Conservation (phyloP, 1,140 invertebrate genomes). For the Dendrolimus kikuchii region DNA sequence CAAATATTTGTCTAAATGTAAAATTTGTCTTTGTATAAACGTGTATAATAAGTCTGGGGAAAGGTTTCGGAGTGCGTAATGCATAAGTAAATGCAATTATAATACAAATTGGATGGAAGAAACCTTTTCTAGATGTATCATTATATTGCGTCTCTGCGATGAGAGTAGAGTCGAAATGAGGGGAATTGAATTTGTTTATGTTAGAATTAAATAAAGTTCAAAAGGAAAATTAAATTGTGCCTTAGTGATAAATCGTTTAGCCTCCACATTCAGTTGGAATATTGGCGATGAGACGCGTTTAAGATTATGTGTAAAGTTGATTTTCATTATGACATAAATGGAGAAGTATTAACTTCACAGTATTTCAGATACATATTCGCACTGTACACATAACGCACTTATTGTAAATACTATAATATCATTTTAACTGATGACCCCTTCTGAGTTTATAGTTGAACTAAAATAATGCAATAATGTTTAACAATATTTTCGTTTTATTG, state of each 20-base stretch:
- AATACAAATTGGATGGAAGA: no score
- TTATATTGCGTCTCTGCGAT: no score
- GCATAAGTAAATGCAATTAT: no score
- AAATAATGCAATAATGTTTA: conserved; percentile 62
- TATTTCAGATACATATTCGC: conserved; percentile 21
- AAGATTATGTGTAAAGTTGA: conserved; percentile 15
- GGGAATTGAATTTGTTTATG: conserved; percentile 61
- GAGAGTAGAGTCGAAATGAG: conserved; percentile 4
- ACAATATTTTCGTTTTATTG: conserved; percentile 62
- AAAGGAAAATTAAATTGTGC: conserved; percentile 69
- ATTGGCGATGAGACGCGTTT: conserved; percentile 18
- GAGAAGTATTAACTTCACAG: conserved; percentile 17
- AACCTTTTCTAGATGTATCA: no score
- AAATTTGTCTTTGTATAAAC: no score
- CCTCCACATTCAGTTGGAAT: conserved; percentile 48
- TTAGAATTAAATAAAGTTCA: conserved; percentile 66
- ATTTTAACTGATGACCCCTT: conserved; percentile 42
- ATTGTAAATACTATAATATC: conserved; percentile 28
- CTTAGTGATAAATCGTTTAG: conserved; percentile 64
- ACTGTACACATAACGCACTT: conserved; percentile 39
- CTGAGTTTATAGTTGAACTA: conserved; percentile 43
- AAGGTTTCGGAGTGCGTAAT: no score
- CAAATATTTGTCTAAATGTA: background rate
- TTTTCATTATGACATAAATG: conserved; percentile 12
- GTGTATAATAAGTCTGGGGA: no score